Base-by-base conservation (phyloP, 2,888 invertebrate species). In the Cacoxenus indagator region DNA sequence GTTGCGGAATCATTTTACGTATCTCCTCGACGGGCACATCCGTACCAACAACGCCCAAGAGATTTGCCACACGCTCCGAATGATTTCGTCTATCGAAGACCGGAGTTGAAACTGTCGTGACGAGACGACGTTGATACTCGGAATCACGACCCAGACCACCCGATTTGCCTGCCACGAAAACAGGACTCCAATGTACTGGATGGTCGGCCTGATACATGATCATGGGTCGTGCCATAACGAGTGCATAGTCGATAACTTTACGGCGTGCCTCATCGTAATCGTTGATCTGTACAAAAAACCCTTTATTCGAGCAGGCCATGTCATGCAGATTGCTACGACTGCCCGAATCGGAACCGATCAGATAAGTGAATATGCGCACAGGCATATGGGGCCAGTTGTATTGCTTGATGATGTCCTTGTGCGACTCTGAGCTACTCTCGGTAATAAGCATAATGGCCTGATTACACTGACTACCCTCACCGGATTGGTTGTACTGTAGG, bases 301-400 rank as follows among this genome's bases (percentile, higher is more conserved):
- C 99, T 92, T 98, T 97, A 89, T 99, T 99, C 64, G 93, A 92
- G 89, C 99, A 99, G 6, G 99, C 99, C 93, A 99, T 98, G 90
- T 94, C 95, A 84, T 94, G 93, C 87, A 98, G 93, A 85, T 95
- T 95, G 70, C 93, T 92, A 26, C 93, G 93, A 77, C 96, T 94
- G 59, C 95, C 92, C 2, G 96, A 95, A 87, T 99, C 98, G 68
- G 95, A 94, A 0, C 98, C 99, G 55, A 99, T 94, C 27, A 99
- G 90, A 88, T 97, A 99, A 0, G 98, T 97, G 87, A 99, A 99
- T 71, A 99, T 93, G 75, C 99, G 92, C 37, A 98, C 96, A 71
- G 97, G 94, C 92, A 95, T 94, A 81, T 97, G 95, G 0, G 96
- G 96, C 92, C 94, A 95, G 89, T 98, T 99, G 90, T 96, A 96